phyloP scores from a whole-genome alignment of 2,797 vertebrate species.

The Scyliorhinus canicula region DNA sequence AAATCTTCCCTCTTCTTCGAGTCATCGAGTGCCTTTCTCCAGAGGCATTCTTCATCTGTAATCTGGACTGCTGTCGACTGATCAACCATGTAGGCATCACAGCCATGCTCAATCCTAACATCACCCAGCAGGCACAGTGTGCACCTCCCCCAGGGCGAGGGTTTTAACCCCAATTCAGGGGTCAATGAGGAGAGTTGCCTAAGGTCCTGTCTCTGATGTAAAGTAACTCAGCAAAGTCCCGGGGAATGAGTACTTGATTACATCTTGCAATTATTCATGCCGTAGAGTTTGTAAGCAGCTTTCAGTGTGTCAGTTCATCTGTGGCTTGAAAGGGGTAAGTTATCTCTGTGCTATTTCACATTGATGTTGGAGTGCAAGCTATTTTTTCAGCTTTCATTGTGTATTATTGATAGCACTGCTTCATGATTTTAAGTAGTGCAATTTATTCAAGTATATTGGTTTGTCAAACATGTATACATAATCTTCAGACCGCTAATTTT shows the following conservation, averaged over 20 bases:
- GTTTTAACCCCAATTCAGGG: background rate
- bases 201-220: background rate
- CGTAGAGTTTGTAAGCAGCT: background rate
- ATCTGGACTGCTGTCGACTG: background rate
- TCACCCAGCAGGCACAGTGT: background rate
- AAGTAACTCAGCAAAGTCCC: background rate
- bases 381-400: background rate
- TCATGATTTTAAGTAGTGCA: background rate
- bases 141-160: background rate
- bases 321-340: background rate
- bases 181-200: background rate
- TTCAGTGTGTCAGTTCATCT: background rate
- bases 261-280: background rate
- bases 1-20: no score
- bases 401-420: background rate
- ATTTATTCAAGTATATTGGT: background rate
- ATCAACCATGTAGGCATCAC: background rate
- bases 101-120: background rate
- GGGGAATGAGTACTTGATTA: background rate
- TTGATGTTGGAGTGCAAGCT: background rate
- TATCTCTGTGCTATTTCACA: background rate
- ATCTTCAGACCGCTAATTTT: background rate
- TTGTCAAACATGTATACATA: background rate
- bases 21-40: background rate
- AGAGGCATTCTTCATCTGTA: background rate